phyloP scores from a whole-genome alignment of 2,113 vertebrate species.

The Calyptomena viridis region DNA sequence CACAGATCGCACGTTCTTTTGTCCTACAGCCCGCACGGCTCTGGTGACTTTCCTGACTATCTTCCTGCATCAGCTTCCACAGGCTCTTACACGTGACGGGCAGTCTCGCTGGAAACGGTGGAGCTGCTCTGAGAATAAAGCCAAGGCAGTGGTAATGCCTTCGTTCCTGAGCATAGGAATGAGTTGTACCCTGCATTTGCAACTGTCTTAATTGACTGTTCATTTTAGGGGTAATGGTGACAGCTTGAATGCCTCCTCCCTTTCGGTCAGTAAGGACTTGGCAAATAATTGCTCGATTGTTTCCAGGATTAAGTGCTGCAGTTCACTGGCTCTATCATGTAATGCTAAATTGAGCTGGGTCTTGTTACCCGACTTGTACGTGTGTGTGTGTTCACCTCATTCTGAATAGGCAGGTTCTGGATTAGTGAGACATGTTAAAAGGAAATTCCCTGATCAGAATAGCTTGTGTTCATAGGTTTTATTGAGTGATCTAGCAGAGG shows the following conservation, averaged over 20 bases:
- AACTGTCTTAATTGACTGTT: not conserved
- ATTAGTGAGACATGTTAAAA: not conserved
- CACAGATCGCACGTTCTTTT: not conserved
- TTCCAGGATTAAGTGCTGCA: not conserved
- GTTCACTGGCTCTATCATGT: not conserved
- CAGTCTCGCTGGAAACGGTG: not conserved
- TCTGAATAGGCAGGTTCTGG: not conserved
- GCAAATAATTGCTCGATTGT: not conserved
- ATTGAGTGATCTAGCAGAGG: not conserved
- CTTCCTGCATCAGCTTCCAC: not conserved
- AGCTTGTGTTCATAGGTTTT: not conserved
- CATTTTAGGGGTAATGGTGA: not conserved
- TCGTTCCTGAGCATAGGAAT: not conserved
- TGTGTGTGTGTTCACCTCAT: fast-evolving
- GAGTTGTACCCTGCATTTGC: not conserved
- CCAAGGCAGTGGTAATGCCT: not conserved
- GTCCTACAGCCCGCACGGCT: not conserved
- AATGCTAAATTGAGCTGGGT: not conserved
- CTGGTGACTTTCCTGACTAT: not conserved
- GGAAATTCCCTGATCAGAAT: not conserved
- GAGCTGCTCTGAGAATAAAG: not conserved
- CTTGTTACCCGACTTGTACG: fast-evolving
- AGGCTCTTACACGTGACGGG: not conserved
- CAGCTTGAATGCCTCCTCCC: not conserved
- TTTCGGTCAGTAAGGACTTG: not conserved